Percentiles rank a stretch among this genome's conserved stretches.
Evolutionary conservation across 2,113 vertebrate genomes (phyloP).

Genomic region (Glaucomys volans): DNA sequence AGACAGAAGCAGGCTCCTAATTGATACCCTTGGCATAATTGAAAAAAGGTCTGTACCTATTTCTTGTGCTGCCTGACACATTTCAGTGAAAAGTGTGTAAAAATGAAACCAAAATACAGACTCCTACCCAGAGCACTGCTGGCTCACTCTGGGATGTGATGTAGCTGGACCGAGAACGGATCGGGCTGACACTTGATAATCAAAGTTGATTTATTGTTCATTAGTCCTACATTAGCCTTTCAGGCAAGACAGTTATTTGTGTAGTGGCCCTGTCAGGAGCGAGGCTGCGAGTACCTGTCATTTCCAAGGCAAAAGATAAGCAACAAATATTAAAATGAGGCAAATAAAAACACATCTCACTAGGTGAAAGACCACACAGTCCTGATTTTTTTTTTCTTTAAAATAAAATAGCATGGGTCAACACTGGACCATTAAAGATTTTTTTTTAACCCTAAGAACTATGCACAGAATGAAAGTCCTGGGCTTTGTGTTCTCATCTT

Average conservation of each 20-base stretch:
- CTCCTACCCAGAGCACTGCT: constrained; percentile 87
- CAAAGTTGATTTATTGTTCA: constrained; percentile 99
- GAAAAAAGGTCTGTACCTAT: constrained; percentile 64
- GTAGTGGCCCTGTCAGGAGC: constrained; percentile 94
- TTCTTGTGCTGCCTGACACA: constrained; percentile 80
- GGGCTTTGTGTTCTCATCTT: constrained; percentile 31
- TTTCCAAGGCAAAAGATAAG: constrained; percentile 93
- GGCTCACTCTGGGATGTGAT: constrained; percentile 88
- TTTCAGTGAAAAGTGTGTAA: constrained; percentile 85
- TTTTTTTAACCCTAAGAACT: background rate
- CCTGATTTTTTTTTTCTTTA: constrained; percentile 44
- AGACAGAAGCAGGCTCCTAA: constrained; percentile 25
- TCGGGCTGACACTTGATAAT: constrained; percentile 99
- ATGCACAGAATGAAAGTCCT: background rate
- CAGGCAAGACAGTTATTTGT: constrained; percentile 97
- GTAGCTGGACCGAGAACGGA: constrained; percentile 94
- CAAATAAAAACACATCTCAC: constrained; percentile 77
- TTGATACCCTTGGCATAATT: constrained; percentile 45
- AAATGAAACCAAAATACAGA: constrained; percentile 86
- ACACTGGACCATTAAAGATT: background rate
- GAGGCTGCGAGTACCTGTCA: constrained; percentile 97
- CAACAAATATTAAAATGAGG: constrained; percentile 90
- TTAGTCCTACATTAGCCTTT: constrained; percentile 99
- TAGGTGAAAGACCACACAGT: constrained; percentile 73
- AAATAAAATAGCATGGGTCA: constrained; percentile 29